Evolutionary conservation across 2,888 invertebrate genomes (phyloP), one percentile per base, ranked within the genome.

Genomic region (Aethes cnicana): DNA sequence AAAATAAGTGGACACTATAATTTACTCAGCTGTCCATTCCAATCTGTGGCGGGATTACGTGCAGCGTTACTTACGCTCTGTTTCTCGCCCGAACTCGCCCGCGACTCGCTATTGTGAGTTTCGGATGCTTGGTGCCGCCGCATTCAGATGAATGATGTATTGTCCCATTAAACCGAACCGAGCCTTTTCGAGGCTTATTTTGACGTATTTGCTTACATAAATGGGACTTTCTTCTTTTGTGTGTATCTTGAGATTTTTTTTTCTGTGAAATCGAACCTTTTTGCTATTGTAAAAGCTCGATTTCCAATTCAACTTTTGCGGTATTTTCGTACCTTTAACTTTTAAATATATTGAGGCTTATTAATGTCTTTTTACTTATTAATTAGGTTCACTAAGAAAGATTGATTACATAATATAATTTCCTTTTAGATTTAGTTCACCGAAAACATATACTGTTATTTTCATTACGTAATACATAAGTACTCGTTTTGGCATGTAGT

Each of bases 1-100:
- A 14, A 4, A 4, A 0, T 12, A 5, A 9, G 14, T n/a, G n/a
- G n/a, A n/a, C n/a, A n/a, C n/a, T 1, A 6, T 2, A 11, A 48
- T 1, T 48, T 11, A 8, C 4, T 23, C 21, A 37, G 12, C 44
- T 25, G 50, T 17, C 7, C 16, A 16, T n/a, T 7, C n/a, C 37
- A 5, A 33, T 33, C 50, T 52, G 18, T 9, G 14, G 8, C 20
- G 14, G 25, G 6, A 43, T 48, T 48, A 37, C 47, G 43, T 23
- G 43, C 25, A 32, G 52, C 52, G 52, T 52, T 52, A 52, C 52
- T 52, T 20, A 46, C 52, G 52, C 44, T 52, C 52, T 52, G 52
- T 52, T 52, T 52, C 37, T 12, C 44, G 18, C 2, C 16, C 39
- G 18, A 44, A 52, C 36, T 37, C 28, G 16, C 6, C 23, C 44